phyloP scores from a whole-genome alignment of 2,113 vertebrate genomes.

The Zingel zingel region DNA sequence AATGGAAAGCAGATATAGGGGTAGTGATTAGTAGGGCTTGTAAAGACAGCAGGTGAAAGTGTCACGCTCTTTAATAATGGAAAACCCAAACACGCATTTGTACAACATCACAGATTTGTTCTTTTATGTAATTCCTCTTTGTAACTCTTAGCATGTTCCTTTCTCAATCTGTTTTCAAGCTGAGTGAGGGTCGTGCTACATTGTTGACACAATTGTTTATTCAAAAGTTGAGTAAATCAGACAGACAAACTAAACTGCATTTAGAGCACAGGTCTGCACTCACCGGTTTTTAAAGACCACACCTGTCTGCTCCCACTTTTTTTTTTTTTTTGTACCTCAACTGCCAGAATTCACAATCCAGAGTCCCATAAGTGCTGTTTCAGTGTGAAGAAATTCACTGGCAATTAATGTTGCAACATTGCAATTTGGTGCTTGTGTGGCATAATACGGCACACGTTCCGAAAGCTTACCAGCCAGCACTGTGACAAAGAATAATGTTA shows the following conservation, averaged over 20 bases:
- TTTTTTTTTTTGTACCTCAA: neutral
- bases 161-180: neutral
- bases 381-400: neutral
- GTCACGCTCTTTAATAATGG: slow-evolving; percentile 33
- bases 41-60: slow-evolving; percentile 51
- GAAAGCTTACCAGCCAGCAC: neutral
- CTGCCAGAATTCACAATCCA: neutral
- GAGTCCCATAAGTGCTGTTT: neutral
- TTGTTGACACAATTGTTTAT: neutral
- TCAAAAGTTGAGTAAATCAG: neutral
- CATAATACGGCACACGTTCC: neutral
- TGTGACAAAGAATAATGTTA: neutral
- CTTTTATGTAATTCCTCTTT: slow-evolving; percentile 15
- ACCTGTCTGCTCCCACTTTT: neutral
- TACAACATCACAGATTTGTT: neutral
- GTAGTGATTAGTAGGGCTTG: slow-evolving; percentile 23
- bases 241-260: neutral
- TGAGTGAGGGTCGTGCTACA: neutral
- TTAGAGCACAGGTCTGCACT: neutral
- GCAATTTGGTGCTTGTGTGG: neutral
- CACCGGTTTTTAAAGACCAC: neutral
- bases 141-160: neutral
- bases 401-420: neutral
- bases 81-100: neutral
- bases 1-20: slow-evolving; percentile 31